Evolutionary conservation across 1,140 invertebrate species (phyloP), one percentile per base, ranked within the genome.

Genomic region (Eubasilissa regina): DNA sequence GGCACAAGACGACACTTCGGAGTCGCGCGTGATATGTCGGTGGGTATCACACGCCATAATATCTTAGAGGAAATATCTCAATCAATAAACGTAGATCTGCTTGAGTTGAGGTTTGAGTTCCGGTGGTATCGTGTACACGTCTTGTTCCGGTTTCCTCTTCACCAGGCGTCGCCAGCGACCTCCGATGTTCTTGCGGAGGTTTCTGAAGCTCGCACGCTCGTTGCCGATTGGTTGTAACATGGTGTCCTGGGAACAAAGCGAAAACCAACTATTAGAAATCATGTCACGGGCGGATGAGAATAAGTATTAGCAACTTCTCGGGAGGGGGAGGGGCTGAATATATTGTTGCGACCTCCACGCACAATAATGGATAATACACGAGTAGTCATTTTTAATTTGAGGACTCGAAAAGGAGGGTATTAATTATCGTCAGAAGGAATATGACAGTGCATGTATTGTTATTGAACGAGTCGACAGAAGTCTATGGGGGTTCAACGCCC

Each of bases 31-130:
- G 80, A 79, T 82, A 66, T 80, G 78, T 82, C 55, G 60, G 73
- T 58, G 77, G 74, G 66, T 77, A 81, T 72, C 75, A 80, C 76
- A 73, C 78, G 78, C 64, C 60, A n/a, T 70, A 80, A 82, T 78
- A 82, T 82, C 78, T 55, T 15, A 60, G 53, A 72, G 74, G 72
- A 53, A 51, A 55, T 64, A 35, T 56, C 43, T 44, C 62, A 44
- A 48, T 78, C 90, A 96, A 89, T 96, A 96, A 83, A 96, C 95
- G 87, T 96, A 96, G 84, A 96, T 96, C 85, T 95, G 94, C 88
- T 96, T 96, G 53, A 96, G 91, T 88, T 96, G 95, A 81, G 95
- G 94, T 87, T 95, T 94, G 78, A 96, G 90, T 88, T 96, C 95
- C 43, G 94, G 93, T 75, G 95, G 94, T 89, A 96, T 95, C 84